A percentile compares a stretch with the other conserved stretches of the same genome.
Evolutionary conservation across 2,113 vertebrate genomes (phyloP).

Genomic region (Deroptyus accipitrinus): DNA sequence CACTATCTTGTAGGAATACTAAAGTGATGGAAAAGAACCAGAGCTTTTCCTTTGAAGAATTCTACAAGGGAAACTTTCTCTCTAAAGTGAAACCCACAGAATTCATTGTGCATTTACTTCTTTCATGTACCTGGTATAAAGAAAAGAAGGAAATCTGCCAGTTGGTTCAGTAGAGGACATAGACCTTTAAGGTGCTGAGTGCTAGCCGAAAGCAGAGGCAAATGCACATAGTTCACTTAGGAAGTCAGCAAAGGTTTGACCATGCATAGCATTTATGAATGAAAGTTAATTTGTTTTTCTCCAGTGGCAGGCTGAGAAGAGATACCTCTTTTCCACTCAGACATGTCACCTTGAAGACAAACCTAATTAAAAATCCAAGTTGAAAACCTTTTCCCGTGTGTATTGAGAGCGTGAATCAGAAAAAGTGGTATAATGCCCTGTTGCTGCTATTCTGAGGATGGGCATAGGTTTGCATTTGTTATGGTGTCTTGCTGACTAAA

Average conservation of each 20-base stretch:
- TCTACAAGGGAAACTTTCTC: not conserved
- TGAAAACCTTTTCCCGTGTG: not conserved
- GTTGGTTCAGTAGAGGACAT: not conserved
- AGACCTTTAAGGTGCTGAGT: not conserved
- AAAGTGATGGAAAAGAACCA: not conserved
- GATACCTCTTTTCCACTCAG: not conserved
- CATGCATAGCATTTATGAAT: not conserved
- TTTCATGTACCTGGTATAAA: not conserved
- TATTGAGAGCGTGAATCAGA: not conserved
- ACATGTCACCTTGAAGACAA: not conserved
- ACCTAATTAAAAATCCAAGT: not conserved
- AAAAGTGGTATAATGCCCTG: not conserved
- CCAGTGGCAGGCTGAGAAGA: not conserved
- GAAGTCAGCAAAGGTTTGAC: not conserved
- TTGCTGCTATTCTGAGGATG: not conserved
- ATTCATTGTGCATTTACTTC: not conserved
- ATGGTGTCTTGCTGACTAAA: not conserved
- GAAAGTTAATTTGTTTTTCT: not conserved
- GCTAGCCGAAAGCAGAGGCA: not conserved
- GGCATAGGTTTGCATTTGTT: not conserved
- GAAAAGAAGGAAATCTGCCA: not conserved
- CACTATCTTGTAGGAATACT: not conserved
- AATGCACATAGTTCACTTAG: not conserved
- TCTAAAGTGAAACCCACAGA: not conserved
- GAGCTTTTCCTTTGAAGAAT: conserved; percentile 8